Percentiles rank a stretch among this genome's conserved stretches.
Conservation (phyloP, 2,113 vertebrate genomes). For the Brachirus orientalis region DNA sequence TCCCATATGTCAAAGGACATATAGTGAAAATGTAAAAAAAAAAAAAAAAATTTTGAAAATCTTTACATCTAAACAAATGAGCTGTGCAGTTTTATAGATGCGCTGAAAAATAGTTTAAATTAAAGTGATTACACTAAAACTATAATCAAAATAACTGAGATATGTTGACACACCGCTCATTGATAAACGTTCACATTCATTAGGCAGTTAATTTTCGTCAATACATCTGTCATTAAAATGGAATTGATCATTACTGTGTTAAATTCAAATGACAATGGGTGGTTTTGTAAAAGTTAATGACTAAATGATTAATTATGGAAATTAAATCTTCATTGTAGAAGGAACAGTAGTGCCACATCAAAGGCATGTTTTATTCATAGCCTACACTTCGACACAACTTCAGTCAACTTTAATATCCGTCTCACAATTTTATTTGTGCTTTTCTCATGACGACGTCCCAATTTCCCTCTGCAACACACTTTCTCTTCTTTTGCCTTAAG, state of each 20-base stretch:
- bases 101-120: background rate
- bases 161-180: background rate
- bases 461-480: constrained; percentile 9
- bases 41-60: too few relatives aligned
- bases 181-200: background rate
- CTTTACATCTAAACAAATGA: too few relatives aligned
- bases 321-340: background rate
- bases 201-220: background rate
- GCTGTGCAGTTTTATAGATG: background rate
- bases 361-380: constrained; percentile 19
- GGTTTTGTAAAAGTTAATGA: background rate
- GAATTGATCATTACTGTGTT: background rate
- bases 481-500: constrained; percentile 44
- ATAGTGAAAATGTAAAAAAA: too few relatives aligned
- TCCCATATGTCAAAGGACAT: too few relatives aligned
- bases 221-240: background rate
- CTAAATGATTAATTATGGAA: constrained; percentile 9
- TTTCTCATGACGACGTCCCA: background rate
- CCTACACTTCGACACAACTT: constrained; percentile 15
- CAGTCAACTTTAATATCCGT: constrained; percentile 19
- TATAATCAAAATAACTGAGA: background rate
- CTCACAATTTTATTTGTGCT: constrained; percentile 14
- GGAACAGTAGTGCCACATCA: constrained; percentile 1
- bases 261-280: background rate
- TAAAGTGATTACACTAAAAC: too few relatives aligned